Evolutionary conservation across 1,140 invertebrate species (phyloP), one percentile per base, ranked within the genome.

Genomic region (Drosophila sechellia): DNA sequence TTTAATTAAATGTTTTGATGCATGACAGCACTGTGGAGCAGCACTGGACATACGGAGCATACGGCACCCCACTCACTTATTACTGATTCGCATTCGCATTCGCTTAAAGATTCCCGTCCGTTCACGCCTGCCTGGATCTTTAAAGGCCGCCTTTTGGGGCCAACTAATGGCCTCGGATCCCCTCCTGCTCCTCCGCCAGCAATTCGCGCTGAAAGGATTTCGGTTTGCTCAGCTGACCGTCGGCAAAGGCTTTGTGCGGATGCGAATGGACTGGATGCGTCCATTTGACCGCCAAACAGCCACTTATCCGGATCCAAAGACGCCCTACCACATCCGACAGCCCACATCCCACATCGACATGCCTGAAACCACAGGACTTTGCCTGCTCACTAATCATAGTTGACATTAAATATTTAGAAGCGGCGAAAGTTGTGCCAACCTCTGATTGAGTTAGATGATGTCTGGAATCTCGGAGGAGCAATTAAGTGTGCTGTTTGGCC

Each of bases 1-100:
- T 87, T 87, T 87, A 87, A 87, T 87, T 89, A 87, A 87, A 87
- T 87, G 84, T 89, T 87, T 84, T 87, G 79, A 87, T 89, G 84
- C 83, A 87, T 89, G 84, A 87, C 84, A 86, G 84, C 66, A 59
- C 61, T 59, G 54, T 42, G 34, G 35, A 60, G 12, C 17, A 43
- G 49, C 42, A 46, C 60, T 50, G 59, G 69, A 56, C 59, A 61
- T 68, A 64, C 58, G 39, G 55, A 40, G 55, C 43, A 58, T 50
- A 61, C 58, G 63, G 45, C 59, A 56, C 39, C 61, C 49, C 59
- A 56, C 39, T 56, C 54, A 64, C 64, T 87, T 71, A 68, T 78
- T 68, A 83, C 78, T 83, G 2, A 31, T 31, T 31, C 31, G 31
- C 31, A 10, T 75, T 49, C 48, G 25, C 27, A 50, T 50, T 50